Conservation (phyloP, 2,797 vertebrate genomes). For the Pantherophis alleghaniensis region DNA sequence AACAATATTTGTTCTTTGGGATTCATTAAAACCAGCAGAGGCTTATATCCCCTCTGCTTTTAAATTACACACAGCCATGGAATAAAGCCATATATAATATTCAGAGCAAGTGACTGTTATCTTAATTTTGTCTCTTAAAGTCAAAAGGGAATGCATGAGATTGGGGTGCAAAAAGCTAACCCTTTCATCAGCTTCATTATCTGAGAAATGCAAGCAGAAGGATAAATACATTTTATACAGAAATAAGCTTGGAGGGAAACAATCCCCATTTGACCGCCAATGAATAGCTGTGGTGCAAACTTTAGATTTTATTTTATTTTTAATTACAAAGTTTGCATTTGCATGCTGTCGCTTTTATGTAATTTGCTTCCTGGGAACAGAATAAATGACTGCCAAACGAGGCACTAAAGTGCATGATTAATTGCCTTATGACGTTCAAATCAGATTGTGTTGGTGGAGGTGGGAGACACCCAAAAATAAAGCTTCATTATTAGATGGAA, state of each 20-base stretch:
- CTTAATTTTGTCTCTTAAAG: not conserved
- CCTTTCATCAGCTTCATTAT: not conserved
- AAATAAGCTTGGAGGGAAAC: not conserved
- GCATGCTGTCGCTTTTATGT: constrained; percentile 47
- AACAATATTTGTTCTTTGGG: not conserved
- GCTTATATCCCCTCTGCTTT: not conserved
- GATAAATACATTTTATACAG: not conserved
- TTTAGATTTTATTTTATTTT: constrained; percentile 16
- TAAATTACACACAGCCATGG: not conserved
- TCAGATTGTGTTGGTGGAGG: constrained; percentile 50
- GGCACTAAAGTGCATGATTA: constrained; percentile 55
- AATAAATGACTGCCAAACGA: constrained; percentile 56
- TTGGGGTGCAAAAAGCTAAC: not conserved
- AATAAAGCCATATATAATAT: not conserved
- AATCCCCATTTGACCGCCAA: constrained; percentile 27
- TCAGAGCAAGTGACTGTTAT: not conserved
- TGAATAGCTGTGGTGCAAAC: constrained; percentile 14
- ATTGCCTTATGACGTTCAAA: constrained; percentile 53
- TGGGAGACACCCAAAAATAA: constrained; percentile 43
- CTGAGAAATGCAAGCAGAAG: not conserved
- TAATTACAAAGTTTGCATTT: constrained; percentile 49
- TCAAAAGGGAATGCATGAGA: not conserved
- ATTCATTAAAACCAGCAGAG: not conserved
- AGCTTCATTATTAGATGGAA: constrained; percentile 55
- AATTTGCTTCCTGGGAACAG: constrained; percentile 50